Percentiles rank a stretch among this genome's conserved stretches.
These are phyloP conservation scores for Laspeyria flexula DNA, from an alignment of 2,888 invertebrate species.

Conservation along the genomic window DNA sequence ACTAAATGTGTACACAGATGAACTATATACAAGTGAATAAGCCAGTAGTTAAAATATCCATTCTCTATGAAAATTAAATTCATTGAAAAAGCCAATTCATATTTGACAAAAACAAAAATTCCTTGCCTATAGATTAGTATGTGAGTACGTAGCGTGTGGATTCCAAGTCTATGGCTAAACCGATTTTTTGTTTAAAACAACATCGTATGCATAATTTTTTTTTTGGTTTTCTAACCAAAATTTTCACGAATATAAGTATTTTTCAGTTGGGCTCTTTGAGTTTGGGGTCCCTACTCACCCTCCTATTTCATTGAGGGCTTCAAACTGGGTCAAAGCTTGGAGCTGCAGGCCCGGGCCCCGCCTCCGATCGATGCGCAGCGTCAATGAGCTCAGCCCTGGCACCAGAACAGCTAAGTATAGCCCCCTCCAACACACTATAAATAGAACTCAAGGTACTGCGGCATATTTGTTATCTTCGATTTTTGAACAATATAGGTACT, in stretches of 20 bases:
- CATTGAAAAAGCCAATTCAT: too few relatives aligned
- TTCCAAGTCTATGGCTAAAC: too few relatives aligned
- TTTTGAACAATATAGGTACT: slow-evolving; percentile 1
- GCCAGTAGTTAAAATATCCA: too few relatives aligned
- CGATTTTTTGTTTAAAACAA: too few relatives aligned
- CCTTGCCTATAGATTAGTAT: too few relatives aligned
- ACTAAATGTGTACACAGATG: too few relatives aligned
- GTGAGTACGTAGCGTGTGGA: too few relatives aligned
- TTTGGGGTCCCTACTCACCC: slow-evolving; percentile 33
- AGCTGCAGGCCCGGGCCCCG: slow-evolving; percentile 64
- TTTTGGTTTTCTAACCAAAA: not conserved
- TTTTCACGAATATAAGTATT: not conserved
- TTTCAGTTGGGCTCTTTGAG: slow-evolving; percentile 2
- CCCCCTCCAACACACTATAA: slow-evolving; percentile 53
- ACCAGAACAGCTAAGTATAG: slow-evolving; percentile 49
- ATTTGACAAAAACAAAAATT: too few relatives aligned
- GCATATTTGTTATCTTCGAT: slow-evolving; percentile 28
- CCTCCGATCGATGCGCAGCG: slow-evolving; percentile 68
- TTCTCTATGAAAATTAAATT: too few relatives aligned
- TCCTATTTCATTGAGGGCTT: slow-evolving; percentile 73
- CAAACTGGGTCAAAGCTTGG: slow-evolving; percentile 74
- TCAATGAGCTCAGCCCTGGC: slow-evolving; percentile 68
- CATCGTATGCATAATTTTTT: not conserved
- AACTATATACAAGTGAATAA: too few relatives aligned
- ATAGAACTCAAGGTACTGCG: slow-evolving; percentile 62